These are phyloP conservation scores for Tapirus terrestris DNA, from an alignment of 2,113 vertebrate genomes.

Conservation along the genomic window DNA sequence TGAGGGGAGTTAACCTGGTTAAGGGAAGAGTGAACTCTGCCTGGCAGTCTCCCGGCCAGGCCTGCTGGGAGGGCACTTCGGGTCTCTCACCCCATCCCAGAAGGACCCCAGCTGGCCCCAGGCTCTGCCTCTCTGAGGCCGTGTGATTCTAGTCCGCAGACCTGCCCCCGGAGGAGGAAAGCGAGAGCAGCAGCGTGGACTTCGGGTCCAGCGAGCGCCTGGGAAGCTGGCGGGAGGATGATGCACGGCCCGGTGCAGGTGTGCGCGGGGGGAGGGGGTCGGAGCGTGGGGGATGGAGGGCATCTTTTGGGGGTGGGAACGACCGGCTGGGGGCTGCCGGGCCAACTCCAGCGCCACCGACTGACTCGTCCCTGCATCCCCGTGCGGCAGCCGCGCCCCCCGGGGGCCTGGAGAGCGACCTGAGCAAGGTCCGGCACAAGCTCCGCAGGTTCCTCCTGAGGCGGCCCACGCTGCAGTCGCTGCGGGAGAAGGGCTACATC, in stretches of 20 bases:
- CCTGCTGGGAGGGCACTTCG: not conserved
- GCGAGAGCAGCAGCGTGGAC: conserved; percentile 72
- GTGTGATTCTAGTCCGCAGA: conserved; percentile 76
- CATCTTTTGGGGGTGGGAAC: fast-evolving
- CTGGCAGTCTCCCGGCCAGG: not conserved
- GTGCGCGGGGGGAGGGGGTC: not conserved
- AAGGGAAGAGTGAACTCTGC: not conserved
- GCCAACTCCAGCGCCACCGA: fast-evolving
- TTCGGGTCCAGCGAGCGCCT: conserved; percentile 87
- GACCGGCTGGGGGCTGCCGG: not conserved
- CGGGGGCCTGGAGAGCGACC: conserved; percentile 83
- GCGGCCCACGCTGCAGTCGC: conserved; percentile 93
- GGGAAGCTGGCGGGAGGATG: conserved; percentile 80
- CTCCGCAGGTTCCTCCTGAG: conserved; percentile 93
- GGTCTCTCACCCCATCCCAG: not conserved
- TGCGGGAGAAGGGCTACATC: conserved; percentile 95
- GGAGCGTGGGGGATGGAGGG: not conserved
- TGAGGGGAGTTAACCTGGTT: not conserved
- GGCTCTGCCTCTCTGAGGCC: conserved; percentile 24
- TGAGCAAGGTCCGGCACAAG: conserved; percentile 90
- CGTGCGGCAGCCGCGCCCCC: conserved; percentile 53
- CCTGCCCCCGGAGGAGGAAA: conserved; percentile 84
- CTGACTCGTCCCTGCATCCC: not conserved
- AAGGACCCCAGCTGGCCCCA: not conserved
- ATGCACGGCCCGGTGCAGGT: conserved; percentile 85